Conservation (phyloP, 2,797 vertebrate genomes). For the Oreortyx pictus region DNA sequence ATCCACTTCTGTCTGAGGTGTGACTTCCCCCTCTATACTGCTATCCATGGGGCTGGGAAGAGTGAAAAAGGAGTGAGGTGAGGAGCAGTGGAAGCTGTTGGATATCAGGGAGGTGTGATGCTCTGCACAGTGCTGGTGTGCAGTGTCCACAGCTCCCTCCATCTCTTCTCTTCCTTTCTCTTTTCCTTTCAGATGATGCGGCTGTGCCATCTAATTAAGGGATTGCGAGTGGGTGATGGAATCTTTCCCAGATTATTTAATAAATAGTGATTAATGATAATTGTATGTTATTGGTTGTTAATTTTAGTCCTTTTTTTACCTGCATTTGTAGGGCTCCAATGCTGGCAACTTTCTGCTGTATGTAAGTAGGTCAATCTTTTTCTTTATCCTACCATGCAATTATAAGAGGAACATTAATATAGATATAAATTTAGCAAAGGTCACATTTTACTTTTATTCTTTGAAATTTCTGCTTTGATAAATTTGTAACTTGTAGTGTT, state of each 20-base stretch:
- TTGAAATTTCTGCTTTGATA: not conserved
- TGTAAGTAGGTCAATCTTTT: not conserved
- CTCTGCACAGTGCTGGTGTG: not conserved
- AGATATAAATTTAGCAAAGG: not conserved
- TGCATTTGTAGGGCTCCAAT: not conserved
- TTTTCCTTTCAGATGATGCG: rapidly evolving
- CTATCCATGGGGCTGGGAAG: rapidly evolving
- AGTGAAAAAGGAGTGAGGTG: not conserved
- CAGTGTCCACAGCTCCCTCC: not conserved
- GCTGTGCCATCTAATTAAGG: not conserved
- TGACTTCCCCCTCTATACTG: rapidly evolving
- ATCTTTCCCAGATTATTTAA: not conserved
- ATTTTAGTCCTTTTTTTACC: constrained; percentile 27
- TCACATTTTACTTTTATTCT: not conserved
- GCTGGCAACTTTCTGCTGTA: not conserved
- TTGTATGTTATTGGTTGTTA: not conserved
- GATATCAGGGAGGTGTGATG: not conserved
- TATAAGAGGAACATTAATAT: not conserved
- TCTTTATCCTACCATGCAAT: not conserved
- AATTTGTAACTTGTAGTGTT: not conserved
- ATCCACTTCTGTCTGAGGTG: no score
- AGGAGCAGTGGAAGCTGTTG: not conserved
- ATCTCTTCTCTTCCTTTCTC: not conserved
- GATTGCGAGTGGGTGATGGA: not conserved
- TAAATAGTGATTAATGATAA: constrained; percentile 44